Evolutionary conservation across 2,113 vertebrate genomes (phyloP).

Genomic region (Channa maculata): DNA sequence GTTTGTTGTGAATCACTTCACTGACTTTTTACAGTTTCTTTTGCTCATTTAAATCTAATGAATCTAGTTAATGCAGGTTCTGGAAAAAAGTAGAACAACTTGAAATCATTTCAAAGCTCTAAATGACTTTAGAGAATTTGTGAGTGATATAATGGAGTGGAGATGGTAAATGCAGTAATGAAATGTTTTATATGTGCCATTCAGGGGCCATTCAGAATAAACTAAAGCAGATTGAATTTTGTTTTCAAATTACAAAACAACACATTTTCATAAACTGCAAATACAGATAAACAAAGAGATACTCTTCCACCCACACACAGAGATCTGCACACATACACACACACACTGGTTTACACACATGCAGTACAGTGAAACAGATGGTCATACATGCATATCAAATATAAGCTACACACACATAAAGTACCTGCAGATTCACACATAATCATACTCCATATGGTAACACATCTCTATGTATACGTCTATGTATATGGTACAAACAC

Average conservation of each 20-base stretch:
- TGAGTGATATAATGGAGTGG: background rate
- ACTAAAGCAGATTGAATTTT: constrained; percentile 10
- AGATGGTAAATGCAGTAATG: background rate
- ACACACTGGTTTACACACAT: constrained; percentile 33
- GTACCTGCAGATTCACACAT: constrained; percentile 32
- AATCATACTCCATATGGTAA: constrained; percentile 33
- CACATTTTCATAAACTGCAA: constrained; percentile 38
- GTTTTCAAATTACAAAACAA: constrained; percentile 32
- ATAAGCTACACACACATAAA: constrained; percentile 34
- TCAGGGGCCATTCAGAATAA: constrained; percentile 13
- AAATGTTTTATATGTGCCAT: constrained; percentile 4
- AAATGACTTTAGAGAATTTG: background rate
- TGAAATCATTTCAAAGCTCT: no score
- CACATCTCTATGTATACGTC: constrained; percentile 13
- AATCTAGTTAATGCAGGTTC: background rate
- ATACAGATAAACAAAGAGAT: constrained; percentile 59
- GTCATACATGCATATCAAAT: constrained; percentile 48
- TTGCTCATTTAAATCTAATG: background rate
- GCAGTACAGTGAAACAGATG: constrained; percentile 54
- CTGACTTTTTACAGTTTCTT: background rate
- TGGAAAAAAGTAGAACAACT: background rate
- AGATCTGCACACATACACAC: background rate
- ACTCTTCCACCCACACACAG: background rate
- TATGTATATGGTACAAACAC: background rate
- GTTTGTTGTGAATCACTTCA: background rate